Percentiles rank a stretch among this genome's conserved stretches.
phyloP scores from a whole-genome alignment of 2,888 invertebrate species.

The Globia sparganii region DNA sequence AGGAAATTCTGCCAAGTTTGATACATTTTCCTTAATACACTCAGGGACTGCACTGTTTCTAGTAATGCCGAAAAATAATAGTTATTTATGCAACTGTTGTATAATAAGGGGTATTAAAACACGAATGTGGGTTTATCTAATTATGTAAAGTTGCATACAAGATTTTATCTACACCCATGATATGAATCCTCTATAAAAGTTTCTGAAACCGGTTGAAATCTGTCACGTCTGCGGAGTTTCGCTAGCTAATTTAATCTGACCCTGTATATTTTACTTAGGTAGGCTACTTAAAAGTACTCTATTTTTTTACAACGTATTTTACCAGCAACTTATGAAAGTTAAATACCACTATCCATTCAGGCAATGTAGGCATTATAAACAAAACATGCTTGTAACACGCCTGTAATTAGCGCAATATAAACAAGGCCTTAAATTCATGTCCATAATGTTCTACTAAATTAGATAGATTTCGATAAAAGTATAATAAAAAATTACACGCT shows the following conservation, averaged over 20 bases:
- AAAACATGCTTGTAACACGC: background rate
- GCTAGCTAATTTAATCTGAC: no score
- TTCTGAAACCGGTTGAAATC: no score
- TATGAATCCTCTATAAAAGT: no score
- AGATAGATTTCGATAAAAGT: background rate
- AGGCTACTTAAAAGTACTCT: background rate
- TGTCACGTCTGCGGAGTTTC: no score
- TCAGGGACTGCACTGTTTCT: background rate
- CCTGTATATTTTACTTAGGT: no score
- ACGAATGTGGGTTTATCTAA: no score
- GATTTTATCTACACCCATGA: no score
- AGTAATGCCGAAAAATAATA: conserved; percentile 13
- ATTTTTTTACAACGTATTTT: background rate
- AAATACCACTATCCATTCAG: background rate
- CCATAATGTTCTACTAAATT: background rate
- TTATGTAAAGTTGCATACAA: no score
- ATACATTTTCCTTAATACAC: conserved; percentile 7
- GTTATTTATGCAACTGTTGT: no score
- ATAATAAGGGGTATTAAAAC: no score
- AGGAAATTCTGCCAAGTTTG: conserved; percentile 36
- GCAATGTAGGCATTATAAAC: background rate
- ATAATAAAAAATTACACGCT: background rate
- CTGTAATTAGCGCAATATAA: background rate
- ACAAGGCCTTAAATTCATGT: background rate
- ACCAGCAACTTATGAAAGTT: background rate